phyloP scores from a whole-genome alignment of 2,797 vertebrate species.

The Momotus momota region DNA sequence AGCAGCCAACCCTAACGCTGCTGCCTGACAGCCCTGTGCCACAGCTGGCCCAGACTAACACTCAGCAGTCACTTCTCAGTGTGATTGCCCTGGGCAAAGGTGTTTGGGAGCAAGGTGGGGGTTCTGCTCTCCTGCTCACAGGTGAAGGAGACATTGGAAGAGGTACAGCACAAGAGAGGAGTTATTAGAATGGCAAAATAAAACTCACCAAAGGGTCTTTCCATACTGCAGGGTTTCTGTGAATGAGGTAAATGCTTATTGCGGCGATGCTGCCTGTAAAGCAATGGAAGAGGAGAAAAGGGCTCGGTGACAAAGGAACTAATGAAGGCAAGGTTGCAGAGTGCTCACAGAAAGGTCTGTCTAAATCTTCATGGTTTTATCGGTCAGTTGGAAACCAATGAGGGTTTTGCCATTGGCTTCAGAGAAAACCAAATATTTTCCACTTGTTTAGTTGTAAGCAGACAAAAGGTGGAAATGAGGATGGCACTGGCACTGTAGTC shows the following conservation, averaged over 20 bases:
- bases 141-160: not conserved
- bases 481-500: not conserved
- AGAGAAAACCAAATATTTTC: not conserved
- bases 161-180: not conserved
- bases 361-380: not conserved
- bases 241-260: constrained; percentile 75
- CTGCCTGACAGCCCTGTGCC: not conserved
- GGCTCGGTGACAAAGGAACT: not conserved
- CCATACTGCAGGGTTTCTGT: constrained; percentile 76
- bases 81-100: not conserved
- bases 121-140: not conserved
- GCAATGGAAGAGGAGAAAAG: not conserved
- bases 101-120: not conserved
- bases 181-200: not conserved
- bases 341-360: not conserved
- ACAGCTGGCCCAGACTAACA: rapidly evolving
- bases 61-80: too few species aligned
- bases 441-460: not conserved
- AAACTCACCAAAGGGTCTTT: constrained; percentile 77
- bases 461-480: not conserved
- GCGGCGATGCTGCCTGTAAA: not conserved
- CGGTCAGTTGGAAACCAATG: not conserved
- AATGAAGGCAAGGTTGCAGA: not conserved
- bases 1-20: not conserved
- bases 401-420: not conserved